phyloP scores from a whole-genome alignment of 2,888 invertebrate species.

The Rhingia rostrata region DNA sequence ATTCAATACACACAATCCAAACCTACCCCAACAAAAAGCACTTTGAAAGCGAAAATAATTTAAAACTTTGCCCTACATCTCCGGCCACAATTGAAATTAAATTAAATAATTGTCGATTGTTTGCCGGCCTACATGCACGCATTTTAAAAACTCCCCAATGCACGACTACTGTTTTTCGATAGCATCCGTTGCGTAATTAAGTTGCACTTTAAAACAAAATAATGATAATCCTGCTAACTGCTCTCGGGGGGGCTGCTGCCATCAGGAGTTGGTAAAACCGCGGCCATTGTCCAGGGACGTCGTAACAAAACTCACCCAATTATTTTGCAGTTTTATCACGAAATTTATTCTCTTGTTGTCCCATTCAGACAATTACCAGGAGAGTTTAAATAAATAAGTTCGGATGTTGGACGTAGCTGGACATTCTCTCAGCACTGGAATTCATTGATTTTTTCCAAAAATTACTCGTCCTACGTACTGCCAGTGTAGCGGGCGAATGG shows the following conservation, averaged over 20 bases:
- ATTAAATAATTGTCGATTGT: constrained; percentile 42
- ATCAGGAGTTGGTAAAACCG: constrained; percentile 36
- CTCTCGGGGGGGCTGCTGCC: constrained; percentile 40
- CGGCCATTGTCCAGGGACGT: constrained; percentile 30
- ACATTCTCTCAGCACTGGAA: constrained; percentile 34
- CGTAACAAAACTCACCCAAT: constrained; percentile 55
- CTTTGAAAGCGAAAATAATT: no score
- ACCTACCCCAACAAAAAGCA: no score
- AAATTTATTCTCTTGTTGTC: constrained; percentile 71
- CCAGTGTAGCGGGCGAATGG: neutral
- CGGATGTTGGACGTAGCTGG: constrained; percentile 52
- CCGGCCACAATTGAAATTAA: constrained; percentile 50
- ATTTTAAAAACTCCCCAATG: neutral
- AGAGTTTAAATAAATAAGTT: constrained; percentile 67
- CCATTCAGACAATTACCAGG: constrained; percentile 64
- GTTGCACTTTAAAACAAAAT: constrained; percentile 60
- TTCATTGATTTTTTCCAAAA: constrained; percentile 52
- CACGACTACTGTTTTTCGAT: constrained; percentile 30
- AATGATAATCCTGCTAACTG: constrained; percentile 61
- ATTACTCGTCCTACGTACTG: neutral
- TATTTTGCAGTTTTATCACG: constrained; percentile 68
- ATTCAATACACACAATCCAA: no score
- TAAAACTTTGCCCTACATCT: constrained; percentile 14
- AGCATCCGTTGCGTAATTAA: constrained; percentile 50
- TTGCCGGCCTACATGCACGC: constrained; percentile 12